Conservation (phyloP, 2,888 invertebrate genomes). For the Coelopa pilipes region DNA sequence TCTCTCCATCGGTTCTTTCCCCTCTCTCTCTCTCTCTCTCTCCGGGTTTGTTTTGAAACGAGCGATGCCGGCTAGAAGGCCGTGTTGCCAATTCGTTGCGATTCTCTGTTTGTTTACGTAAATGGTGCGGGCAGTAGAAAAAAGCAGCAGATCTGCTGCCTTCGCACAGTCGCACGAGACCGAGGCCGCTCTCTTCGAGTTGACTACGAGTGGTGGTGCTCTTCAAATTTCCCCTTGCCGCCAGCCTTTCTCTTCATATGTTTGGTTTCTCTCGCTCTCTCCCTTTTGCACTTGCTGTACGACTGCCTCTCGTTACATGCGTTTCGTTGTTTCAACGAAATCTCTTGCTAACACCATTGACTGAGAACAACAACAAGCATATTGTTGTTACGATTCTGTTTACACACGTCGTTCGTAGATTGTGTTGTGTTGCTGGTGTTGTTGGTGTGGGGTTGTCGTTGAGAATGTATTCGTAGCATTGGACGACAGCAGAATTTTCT, state of each 20-base stretch:
- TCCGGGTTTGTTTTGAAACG: background rate
- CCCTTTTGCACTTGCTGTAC: no score
- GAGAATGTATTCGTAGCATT: background rate
- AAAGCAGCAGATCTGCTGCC: no score
- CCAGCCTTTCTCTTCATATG: no score
- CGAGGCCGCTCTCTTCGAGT: no score
- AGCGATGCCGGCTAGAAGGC: background rate
- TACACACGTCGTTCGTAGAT: constrained; percentile 7
- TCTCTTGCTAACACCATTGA: background rate
- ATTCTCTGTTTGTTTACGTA: no score
- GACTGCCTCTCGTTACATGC: background rate
- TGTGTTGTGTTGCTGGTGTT: background rate
- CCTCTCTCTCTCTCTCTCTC: background rate
- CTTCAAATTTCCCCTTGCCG: no score
- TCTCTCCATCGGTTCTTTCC: no score
- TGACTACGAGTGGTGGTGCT: no score
- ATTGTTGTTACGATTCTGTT: constrained; percentile 17
- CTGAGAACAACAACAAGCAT: background rate
- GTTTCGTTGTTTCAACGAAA: background rate
- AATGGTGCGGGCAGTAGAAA: no score
- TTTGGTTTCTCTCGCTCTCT: background rate
- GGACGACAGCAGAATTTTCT: no score
- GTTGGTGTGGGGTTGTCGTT: background rate
- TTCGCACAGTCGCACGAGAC: no score
- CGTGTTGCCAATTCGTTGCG: background rate